A percentile compares a stretch with the other conserved stretches of the same genome.
Evolutionary conservation across 2,888 invertebrate genomes (phyloP).

Genomic region (Myathropa florea): DNA sequence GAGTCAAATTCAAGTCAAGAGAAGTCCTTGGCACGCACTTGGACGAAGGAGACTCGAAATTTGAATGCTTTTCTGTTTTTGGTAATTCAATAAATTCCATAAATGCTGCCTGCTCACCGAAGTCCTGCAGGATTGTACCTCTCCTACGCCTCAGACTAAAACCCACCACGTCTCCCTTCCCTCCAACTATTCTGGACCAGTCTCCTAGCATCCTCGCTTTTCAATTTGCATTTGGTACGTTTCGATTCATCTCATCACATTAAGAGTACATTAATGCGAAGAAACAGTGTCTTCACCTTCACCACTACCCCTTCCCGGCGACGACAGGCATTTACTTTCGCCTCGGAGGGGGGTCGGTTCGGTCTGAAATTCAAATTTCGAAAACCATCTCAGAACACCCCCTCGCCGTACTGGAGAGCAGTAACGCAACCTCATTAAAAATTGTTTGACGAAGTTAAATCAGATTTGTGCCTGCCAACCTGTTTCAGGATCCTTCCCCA

Average conservation of each 20-base stretch:
- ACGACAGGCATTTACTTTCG: background rate
- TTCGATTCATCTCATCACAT: background rate
- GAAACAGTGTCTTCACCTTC: background rate
- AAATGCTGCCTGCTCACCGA: no score
- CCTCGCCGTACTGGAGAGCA: background rate
- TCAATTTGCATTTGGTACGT: background rate
- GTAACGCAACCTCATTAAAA: slow-evolving; percentile 1
- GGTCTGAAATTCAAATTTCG: background rate
- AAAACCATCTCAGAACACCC: background rate
- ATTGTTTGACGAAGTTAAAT: slow-evolving; percentile 3
- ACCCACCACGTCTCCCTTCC: background rate
- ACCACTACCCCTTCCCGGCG: background rate
- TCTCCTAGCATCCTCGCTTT: background rate
- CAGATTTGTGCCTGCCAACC: background rate
- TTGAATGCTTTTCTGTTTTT: no score
- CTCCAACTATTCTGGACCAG: no score
- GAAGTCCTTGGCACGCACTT: no score
- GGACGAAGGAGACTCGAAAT: no score
- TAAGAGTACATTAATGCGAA: background rate
- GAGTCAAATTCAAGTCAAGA: no score
- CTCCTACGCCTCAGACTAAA: background rate
- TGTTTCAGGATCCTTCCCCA: background rate
- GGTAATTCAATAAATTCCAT: no score
- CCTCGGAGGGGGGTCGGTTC: background rate
- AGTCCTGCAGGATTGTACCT: no score